Conservation (phyloP, 2,888 invertebrate genomes). For the Anoplius nigerrimus region DNA sequence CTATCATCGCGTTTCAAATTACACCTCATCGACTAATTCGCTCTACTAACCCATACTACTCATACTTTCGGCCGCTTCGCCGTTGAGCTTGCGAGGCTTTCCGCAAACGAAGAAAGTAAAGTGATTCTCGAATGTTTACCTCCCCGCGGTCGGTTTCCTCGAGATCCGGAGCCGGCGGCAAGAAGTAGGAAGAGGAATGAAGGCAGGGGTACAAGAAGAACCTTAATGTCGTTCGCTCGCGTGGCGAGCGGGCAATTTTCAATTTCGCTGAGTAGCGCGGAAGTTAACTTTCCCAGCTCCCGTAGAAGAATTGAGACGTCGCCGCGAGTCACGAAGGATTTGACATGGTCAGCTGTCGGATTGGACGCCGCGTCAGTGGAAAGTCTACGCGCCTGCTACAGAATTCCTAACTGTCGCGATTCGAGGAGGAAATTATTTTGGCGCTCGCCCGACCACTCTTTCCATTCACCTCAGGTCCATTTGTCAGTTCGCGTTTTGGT, state of each 20-base stretch:
- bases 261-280: slow-evolving; percentile 64
- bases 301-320: slow-evolving; percentile 57
- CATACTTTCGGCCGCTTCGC: background rate
- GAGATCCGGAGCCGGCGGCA: background rate
- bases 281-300: slow-evolving; percentile 52
- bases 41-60: background rate
- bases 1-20: no score
- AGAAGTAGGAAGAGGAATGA: background rate
- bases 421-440: slow-evolving; percentile 8
- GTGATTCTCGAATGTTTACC: background rate
- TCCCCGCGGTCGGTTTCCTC: background rate
- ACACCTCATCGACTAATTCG: background rate
- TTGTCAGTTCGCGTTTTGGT: no score
- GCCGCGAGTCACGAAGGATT: slow-evolving; percentile 47
- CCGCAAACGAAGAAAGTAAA: slow-evolving; percentile 4
- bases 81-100: background rate
- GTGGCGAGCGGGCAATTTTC: slow-evolving; percentile 57
- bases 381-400: background rate
- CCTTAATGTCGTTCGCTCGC: slow-evolving; percentile 34
- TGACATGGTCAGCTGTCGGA: slow-evolving; percentile 64
- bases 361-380: slow-evolving; percentile 31
- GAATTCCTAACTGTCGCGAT: slow-evolving; percentile 11
- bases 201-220: slow-evolving; percentile 22
- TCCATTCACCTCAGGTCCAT: no score
- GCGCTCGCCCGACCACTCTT: background rate